Evolutionary conservation across 2,888 invertebrate species (phyloP), one percentile per base, ranked within the genome.

Genomic region (Diploptera punctata): DNA sequence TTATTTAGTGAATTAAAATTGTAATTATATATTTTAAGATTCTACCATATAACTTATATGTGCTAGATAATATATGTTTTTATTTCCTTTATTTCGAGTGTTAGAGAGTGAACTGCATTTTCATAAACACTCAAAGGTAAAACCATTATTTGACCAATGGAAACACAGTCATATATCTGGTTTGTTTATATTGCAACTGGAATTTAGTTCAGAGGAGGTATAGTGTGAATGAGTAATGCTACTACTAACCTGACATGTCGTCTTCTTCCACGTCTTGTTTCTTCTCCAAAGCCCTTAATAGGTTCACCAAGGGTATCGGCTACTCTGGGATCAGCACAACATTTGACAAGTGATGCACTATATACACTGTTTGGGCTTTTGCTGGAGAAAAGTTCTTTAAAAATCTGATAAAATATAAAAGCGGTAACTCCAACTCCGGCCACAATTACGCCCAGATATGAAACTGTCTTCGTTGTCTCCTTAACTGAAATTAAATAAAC

Each of bases 251-350:
- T 92, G 52, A 95, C 93, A 85, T 95, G 95, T 76, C 93, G 90
- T 54, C 95, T 86, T 75, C 96, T 86, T 49, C 97, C 91, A 76
- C 97, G 86, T 21, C 93, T 86, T 0, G 92, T 92, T 81, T 94
- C 93, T 82, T 97, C 96, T 0, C 97, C 97, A 82, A 89, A 94
- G 1, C 93, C 94, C 82, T 92, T 95, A 38, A 98, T 93, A 5
- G 97, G 96, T 74, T 90, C 86, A n/a, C 98, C 98, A 70, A 97
- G 84, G n/a, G 91, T 88, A 83, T 95, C 93, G 79, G 90, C 87
- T 1, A 97, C 88, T 79, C 91, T 86, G 4, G 89, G 85, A 83
- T 96, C 91, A 78, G 90, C 87, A 77, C 89, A 88, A 79, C 95
- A 94, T 77, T 88, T 86, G 73, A 93, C 89, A 21, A 93, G 85